These are phyloP conservation scores for Nanger granti DNA, from an alignment of 2,113 vertebrate genomes.

Conservation along the genomic window DNA sequence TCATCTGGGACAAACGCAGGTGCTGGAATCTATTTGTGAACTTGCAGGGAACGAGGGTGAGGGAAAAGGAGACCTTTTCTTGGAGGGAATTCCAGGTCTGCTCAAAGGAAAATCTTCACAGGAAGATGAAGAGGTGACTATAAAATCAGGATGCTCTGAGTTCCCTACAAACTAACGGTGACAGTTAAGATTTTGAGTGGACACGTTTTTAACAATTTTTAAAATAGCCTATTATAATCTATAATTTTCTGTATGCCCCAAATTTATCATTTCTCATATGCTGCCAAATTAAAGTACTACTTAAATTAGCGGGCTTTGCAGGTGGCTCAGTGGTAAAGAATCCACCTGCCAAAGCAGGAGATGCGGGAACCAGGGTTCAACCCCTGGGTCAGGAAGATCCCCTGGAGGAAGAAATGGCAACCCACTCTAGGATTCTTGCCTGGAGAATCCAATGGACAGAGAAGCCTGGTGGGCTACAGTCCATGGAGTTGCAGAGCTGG, in stretches of 20 bases:
- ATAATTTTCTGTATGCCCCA: background rate
- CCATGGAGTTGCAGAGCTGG: background rate
- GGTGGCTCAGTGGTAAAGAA: background rate
- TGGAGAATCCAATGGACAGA: background rate
- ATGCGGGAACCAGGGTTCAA: rapidly evolving
- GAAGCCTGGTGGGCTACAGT: background rate
- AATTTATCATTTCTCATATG: background rate
- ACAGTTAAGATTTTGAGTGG: background rate
- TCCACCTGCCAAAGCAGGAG: background rate
- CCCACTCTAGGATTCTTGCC: background rate
- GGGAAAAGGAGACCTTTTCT: background rate
- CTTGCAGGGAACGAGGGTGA: background rate
- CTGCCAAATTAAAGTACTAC: background rate
- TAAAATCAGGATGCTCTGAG: background rate
- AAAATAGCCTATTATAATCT: background rate
- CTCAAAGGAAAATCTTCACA: background rate
- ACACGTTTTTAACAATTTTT: background rate
- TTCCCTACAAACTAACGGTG: background rate
- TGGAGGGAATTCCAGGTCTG: background rate
- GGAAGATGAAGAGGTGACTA: background rate
- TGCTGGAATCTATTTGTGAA: background rate
- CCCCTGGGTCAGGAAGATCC: background rate
- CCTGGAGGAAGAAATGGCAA: background rate
- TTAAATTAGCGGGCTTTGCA: background rate
- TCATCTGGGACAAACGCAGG: background rate